Base-by-base conservation (phyloP, 2,888 invertebrate genomes). In the Neoaliturus tenellus region DNA sequence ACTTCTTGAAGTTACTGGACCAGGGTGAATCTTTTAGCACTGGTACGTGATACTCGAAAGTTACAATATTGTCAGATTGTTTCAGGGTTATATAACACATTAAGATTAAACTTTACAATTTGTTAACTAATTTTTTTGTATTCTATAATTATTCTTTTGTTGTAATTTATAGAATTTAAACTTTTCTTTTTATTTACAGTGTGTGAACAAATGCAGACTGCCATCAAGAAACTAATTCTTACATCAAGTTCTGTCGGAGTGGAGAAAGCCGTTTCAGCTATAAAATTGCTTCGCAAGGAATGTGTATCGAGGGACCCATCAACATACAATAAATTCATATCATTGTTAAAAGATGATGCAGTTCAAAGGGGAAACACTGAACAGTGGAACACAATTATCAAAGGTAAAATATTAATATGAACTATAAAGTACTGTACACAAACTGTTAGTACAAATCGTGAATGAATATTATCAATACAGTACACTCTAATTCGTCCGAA, bases 201-300 rank as follows among this genome's bases (percentile, higher is more conserved):
- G 17, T 69, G 69, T 35, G 44, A 81, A n/a, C 81, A 81, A 33
- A 69, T 81, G 81, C 69, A 81, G 48, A 39, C 67, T 69, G 69
- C 51, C 4, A 81, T 81, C 35, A 44, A 33, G 44, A 69, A 69
- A 25, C 25, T 81, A 33, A 62, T 81, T 6, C 41, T 81, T n/a
- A 33, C 31, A 1, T 48, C 44, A 31, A 31, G 41, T 48, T 41
- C 28, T 62, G 62, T 41, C 14, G 81, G 69, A 31, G 33, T 20
- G 6, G 17, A 69, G 10, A 81, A 81, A 81, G 33, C 81, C 33
- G 14, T 69, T 0, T 44, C 69, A 23, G 81, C 81, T 0, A 6
- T 41, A 28, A 48, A 39, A 17, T 20, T 44, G 35, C 69, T 81
- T 17, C 31, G 81, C n/a, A 8, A 69, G 35, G 31, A 69, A 17